Evolutionary conservation across 2,888 invertebrate species (phyloP).

Genomic region (Pterostichus niger): DNA sequence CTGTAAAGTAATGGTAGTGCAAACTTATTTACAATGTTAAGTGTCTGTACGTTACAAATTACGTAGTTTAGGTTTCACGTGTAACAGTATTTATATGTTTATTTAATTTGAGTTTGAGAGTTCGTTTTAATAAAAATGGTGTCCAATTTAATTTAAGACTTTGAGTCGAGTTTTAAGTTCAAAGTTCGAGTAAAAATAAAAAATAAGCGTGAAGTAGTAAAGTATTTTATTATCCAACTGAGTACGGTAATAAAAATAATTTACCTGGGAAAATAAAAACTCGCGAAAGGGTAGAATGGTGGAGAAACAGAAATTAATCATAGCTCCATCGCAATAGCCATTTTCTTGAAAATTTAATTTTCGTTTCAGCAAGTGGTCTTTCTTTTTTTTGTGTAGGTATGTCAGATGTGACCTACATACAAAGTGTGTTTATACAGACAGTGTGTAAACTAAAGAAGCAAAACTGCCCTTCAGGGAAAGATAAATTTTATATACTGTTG

Average conservation of each 20-base stretch:
- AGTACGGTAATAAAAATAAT: constrained; percentile 34
- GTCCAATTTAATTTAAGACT: no score
- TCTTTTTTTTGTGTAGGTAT: constrained; percentile 44
- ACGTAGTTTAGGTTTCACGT: no score
- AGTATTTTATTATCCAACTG: constrained; percentile 30
- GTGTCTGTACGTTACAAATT: no score
- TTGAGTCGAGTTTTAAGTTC: no score
- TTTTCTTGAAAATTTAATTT: constrained; percentile 56
- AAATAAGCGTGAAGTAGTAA: neutral
- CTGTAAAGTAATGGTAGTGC: no score
- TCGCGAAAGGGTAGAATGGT: neutral
- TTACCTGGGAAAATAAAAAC: constrained; percentile 38
- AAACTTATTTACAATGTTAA: no score
- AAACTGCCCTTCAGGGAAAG: constrained; percentile 45
- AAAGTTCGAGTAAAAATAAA: neutral
- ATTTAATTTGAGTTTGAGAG: no score
- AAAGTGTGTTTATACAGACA: constrained; percentile 42
- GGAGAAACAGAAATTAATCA: constrained; percentile 29
- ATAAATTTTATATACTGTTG: constrained; percentile 64
- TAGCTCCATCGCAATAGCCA: neutral
- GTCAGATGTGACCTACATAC: constrained; percentile 51
- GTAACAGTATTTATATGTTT: no score
- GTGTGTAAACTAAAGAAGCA: constrained; percentile 52
- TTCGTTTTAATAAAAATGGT: no score
- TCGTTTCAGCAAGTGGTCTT: constrained; percentile 38